These are phyloP conservation scores for Oostethus manadensis DNA, from an alignment of 2,113 vertebrate genomes.

Conservation along the genomic window DNA sequence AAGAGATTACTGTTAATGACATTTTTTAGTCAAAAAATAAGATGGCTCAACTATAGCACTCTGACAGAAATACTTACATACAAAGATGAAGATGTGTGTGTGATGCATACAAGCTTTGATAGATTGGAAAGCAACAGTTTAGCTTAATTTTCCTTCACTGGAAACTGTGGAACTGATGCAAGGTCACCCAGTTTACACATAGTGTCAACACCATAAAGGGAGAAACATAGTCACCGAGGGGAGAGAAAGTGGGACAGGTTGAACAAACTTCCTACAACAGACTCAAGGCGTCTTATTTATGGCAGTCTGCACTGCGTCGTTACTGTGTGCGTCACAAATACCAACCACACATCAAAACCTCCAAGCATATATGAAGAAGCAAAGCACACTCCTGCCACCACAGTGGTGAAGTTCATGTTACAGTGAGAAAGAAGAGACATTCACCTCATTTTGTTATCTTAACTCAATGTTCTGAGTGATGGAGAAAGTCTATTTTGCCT, in stretches of 20 bases:
- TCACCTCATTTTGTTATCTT: slow-evolving; percentile 43
- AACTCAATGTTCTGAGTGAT: slow-evolving; percentile 36
- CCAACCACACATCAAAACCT: slow-evolving; percentile 41
- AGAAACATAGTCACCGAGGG: slow-evolving; percentile 28
- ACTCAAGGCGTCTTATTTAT: slow-evolving; percentile 41
- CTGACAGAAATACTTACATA: background rate
- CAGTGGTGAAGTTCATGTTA: slow-evolving; percentile 38
- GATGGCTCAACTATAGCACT: background rate
- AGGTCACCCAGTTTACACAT: slow-evolving; percentile 48
- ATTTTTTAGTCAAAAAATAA: background rate
- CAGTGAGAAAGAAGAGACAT: slow-evolving; percentile 49
- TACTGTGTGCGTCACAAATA: slow-evolving; percentile 54
- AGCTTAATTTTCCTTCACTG: slow-evolving; percentile 54
- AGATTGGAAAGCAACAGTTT: no score
- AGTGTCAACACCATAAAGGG: slow-evolving; percentile 28
- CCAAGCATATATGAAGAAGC: slow-evolving; percentile 40
- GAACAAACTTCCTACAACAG: slow-evolving; percentile 46
- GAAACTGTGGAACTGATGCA: slow-evolving; percentile 64
- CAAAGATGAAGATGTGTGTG: background rate
- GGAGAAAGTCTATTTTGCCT: slow-evolving; percentile 40
- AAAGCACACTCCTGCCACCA: slow-evolving; percentile 38
- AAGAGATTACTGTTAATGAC: no score
- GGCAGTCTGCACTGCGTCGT: slow-evolving; percentile 33
- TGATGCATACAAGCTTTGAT: no score
- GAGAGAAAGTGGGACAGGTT: slow-evolving; percentile 36